phyloP scores from a whole-genome alignment of 2,797 vertebrate species.

The Cercopithecus diana region DNA sequence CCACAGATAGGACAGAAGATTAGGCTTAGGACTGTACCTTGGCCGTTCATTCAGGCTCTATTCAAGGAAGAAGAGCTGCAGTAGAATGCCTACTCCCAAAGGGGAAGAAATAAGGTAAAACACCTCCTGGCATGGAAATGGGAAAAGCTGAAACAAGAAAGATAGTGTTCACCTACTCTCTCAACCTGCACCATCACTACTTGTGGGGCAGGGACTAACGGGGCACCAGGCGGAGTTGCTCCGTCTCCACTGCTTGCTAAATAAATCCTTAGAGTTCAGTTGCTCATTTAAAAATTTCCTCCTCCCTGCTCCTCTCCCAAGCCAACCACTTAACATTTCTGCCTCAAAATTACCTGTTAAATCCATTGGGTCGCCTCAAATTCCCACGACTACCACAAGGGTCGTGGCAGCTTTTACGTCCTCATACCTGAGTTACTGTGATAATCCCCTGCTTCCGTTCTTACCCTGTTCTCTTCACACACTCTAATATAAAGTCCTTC shows the following conservation, averaged over 20 bases:
- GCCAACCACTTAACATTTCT: constrained; percentile 16
- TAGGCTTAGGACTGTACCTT: background rate
- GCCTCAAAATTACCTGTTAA: background rate
- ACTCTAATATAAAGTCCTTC: background rate
- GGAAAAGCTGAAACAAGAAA: background rate
- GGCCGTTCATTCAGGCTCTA: background rate
- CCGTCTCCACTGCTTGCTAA: constrained; percentile 22
- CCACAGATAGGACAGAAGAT: background rate
- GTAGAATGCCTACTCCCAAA: background rate
- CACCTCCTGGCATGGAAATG: background rate
- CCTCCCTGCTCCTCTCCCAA: background rate
- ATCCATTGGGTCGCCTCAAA: background rate
- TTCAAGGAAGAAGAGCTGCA: constrained; percentile 36
- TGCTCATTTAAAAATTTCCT: constrained; percentile 3
- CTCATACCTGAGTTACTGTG: background rate
- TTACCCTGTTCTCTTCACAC: background rate
- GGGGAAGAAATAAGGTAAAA: constrained; percentile 7
- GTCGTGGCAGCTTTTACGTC: background rate
- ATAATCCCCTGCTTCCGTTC: background rate
- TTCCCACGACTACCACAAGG: background rate
- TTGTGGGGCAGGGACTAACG: background rate
- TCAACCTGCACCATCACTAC: background rate
- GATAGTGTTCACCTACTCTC: background rate
- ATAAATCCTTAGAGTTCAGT: constrained; percentile 29
- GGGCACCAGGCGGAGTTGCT: background rate